Percentiles rank a stretch among this genome's conserved stretches.
Conservation (phyloP, 2,113 vertebrate genomes). For the Porphyrio hochstetteri region DNA sequence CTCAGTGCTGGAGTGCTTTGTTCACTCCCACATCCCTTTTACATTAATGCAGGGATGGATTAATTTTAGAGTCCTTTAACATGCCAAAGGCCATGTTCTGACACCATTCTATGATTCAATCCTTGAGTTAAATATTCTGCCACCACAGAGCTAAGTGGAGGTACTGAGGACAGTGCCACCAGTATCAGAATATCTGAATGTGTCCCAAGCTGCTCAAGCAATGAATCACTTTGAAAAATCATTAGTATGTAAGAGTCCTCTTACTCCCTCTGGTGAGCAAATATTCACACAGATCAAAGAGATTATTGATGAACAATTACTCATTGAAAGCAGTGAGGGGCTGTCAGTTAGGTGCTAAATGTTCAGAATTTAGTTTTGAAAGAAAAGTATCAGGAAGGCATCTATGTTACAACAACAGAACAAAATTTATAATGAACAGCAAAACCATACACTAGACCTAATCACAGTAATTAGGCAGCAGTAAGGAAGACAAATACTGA, state of each 20-base stretch:
- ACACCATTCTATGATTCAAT: no score
- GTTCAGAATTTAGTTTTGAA: neutral
- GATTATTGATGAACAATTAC: neutral
- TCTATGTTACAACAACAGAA: neutral
- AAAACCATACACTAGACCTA: neutral
- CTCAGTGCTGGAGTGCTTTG: neutral
- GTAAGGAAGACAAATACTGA: neutral
- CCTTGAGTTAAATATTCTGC: neutral
- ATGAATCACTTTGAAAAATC: neutral
- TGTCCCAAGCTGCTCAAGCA: neutral
- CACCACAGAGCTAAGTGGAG: neutral
- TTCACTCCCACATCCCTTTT: neutral
- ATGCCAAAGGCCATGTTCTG: neutral
- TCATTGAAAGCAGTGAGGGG: neutral
- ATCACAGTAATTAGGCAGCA: slow-evolving; percentile 14
- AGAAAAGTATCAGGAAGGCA: neutral
- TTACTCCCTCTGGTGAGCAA: neutral
- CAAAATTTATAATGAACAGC: neutral
- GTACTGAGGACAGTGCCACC: neutral
- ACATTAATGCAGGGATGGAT: neutral
- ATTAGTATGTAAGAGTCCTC: neutral
- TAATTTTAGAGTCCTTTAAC: neutral
- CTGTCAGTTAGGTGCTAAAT: neutral
- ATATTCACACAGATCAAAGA: neutral
- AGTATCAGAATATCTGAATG: neutral